Conservation (phyloP, 2,888 invertebrate genomes). For the Pedicia rivosa region DNA sequence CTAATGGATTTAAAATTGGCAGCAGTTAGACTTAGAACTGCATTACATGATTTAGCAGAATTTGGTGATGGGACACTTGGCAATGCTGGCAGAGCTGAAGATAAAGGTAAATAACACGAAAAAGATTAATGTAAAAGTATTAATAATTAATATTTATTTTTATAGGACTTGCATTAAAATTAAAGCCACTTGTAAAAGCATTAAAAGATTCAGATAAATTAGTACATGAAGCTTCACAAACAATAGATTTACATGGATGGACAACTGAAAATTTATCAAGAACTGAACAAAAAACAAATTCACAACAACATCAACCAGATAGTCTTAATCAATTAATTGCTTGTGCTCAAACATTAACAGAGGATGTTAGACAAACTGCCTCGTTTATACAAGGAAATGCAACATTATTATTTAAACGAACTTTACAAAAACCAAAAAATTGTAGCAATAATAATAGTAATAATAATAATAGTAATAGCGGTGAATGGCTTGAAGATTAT, state of each 20-base stretch:
- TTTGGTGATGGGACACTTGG: constrained; percentile 80
- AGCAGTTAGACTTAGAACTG: constrained; percentile 58
- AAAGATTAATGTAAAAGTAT: not conserved
- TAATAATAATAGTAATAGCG: constrained; percentile 25
- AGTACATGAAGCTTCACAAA: constrained; percentile 59
- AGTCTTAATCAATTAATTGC: constrained; percentile 78
- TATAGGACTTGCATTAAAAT: constrained; percentile 56
- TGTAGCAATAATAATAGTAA: constrained; percentile 24
- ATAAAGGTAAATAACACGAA: constrained; percentile 51
- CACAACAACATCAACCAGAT: constrained; percentile 42
- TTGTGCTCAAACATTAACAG: constrained; percentile 70
- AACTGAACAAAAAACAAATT: constrained; percentile 28
- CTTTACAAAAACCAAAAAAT: constrained; percentile 16
- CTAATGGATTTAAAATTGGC: constrained; percentile 73
- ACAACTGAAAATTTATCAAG: constrained; percentile 46
- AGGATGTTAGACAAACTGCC: constrained; percentile 77
- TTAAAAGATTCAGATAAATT: constrained; percentile 64
- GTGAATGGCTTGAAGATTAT: constrained; percentile 68
- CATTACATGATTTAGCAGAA: constrained; percentile 72
- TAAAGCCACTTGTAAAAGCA: constrained; percentile 64
- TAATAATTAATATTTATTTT: constrained; percentile 10
- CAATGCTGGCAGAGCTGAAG: constrained; percentile 67
- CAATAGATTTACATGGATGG: constrained; percentile 65
- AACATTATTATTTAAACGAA: constrained; percentile 56
- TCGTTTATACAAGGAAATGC: constrained; percentile 83